phyloP scores from a whole-genome alignment of 64 coral and sea anemone species.

The Dendronephthya gigantea region DNA sequence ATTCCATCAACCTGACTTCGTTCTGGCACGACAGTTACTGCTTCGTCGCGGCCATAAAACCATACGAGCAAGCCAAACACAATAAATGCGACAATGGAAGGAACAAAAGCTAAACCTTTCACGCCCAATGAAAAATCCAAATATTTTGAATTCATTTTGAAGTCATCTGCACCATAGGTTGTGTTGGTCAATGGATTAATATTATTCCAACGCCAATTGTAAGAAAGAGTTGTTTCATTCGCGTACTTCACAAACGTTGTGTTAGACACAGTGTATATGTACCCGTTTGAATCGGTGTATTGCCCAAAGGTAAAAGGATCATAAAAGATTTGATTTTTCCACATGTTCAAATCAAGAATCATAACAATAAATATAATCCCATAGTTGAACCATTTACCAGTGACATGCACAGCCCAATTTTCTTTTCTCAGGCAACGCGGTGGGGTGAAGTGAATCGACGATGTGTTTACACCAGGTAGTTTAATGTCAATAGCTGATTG shows the following conservation, averaged over 20 bases:
- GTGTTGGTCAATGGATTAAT: conserved; percentile 50
- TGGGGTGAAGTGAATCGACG: conserved; percentile 55
- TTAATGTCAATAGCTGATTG: conserved; percentile 76
- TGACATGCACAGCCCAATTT: conserved; percentile 79
- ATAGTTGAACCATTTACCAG: conserved; percentile 99
- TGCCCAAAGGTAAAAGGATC: conserved; percentile 74
- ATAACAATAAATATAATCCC: conserved; percentile 93
- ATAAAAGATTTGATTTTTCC: conserved; percentile 99
- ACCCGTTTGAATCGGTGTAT: conserved; percentile 46
- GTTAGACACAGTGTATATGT: conserved; percentile 58
- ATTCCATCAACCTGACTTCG: neutral
- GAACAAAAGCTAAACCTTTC: conserved; percentile 80
- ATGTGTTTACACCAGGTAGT: conserved; percentile 72
- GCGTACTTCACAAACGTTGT: conserved; percentile 39
- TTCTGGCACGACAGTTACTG: neutral
- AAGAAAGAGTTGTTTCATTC: conserved; percentile 68
- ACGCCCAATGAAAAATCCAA: conserved; percentile 47
- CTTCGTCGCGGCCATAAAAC: conserved; percentile 70
- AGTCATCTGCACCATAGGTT: conserved; percentile 40
- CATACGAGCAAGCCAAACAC: conserved; percentile 69
- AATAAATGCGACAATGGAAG: conserved; percentile 62
- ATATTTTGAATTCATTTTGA: conserved; percentile 90
- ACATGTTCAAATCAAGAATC: conserved; percentile 96
- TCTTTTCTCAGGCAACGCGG: conserved; percentile 74
- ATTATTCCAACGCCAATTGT: conserved; percentile 52